Evolutionary conservation across 2,113 vertebrate species (phyloP), one percentile per base, ranked within the genome.

Genomic region (Platysternon megacephalum): DNA sequence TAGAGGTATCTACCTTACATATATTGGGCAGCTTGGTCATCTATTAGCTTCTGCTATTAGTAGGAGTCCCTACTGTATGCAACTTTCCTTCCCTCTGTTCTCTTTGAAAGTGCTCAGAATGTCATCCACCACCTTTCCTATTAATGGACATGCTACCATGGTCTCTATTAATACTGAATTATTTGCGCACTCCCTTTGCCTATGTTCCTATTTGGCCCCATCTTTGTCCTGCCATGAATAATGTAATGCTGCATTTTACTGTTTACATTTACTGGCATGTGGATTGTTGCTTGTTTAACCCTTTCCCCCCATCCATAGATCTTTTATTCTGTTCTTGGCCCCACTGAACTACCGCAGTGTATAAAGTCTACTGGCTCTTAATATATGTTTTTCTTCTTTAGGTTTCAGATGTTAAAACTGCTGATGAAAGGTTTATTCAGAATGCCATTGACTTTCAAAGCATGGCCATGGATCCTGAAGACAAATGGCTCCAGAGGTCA

Each of bases 401-500:
- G 98, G 42, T 91, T 55, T 65, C 88, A 98, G 95, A 81, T 90
- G 48, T 84, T 94, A 65, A 91, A 84, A 56, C 58, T 39, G 44
- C 28, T 49, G 80, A 89, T 65, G 89, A 98, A 52, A 95, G 52
- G 4, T 48, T 85, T 7, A 19, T 52, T 89, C 85, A 96, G 85
- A 80, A 85, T 16, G 56, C 84, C 90, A 90, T 78, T 11, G 88
- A 91, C 48, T 90, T 53, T 81, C 97, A 95, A 85, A 79, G 95
- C 65, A 91, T 87, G 52, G 65, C 88, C 86, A 79, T 85, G 21
- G 88, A 98, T 55, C 96, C 95, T 24, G 97, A 98, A 96, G 84
- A 95, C 26, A 97, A 97, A 88, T 97, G 98, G 98, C 91, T 87
- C 86, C 98, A 98, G 90, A 98, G 97, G 94, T 96, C 95, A 90